These are phyloP conservation scores for Palythoa grandiflora DNA, from an alignment of 92 coral and sea anemone genomes.

Conservation along the genomic window DNA sequence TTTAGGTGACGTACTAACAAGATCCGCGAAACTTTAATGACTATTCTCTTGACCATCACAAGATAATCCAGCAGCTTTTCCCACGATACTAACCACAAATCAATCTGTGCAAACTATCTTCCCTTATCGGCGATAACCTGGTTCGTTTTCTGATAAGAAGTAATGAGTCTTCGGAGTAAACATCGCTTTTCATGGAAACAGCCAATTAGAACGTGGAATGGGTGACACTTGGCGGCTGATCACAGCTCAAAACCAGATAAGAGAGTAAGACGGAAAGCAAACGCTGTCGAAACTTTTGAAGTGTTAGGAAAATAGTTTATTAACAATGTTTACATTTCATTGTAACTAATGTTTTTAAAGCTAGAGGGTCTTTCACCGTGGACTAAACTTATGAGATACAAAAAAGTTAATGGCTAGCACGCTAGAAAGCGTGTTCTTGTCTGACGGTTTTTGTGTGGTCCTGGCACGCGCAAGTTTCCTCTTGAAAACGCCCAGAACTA, in stretches of 20 bases:
- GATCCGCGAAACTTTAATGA: neutral
- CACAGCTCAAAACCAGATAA: conserved; percentile 15
- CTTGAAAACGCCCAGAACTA: neutral
- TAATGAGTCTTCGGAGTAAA: conserved; percentile 18
- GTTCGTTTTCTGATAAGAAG: conserved; percentile 43
- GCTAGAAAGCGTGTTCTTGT: neutral
- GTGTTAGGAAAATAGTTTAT: conserved; percentile 35
- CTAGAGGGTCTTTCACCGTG: neutral
- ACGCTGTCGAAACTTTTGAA: conserved; percentile 3
- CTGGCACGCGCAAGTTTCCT: conserved; percentile 7
- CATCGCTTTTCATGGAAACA: conserved; percentile 3
- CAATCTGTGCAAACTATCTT: conserved; percentile 28
- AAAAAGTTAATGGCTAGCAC: neutral
- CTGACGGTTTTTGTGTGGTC: conserved; percentile 33
- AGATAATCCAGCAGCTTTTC: conserved; percentile 16
- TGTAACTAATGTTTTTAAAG: conserved; percentile 32
- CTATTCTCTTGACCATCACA: conserved; percentile 1
- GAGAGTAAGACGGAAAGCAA: conserved; percentile 16
- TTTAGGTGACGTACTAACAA: conserved; percentile 31
- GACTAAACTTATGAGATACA: neutral
- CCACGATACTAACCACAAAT: conserved; percentile 46
- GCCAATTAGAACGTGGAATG: conserved; percentile 19
- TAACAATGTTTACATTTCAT: conserved; percentile 37
- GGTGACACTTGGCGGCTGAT: conserved; percentile 28
- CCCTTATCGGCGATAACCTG: conserved; percentile 44